A percentile compares a stretch with the other conserved stretches of the same genome.
Evolutionary conservation across 2,888 invertebrate species (phyloP).

Genomic region (Lepetodrilus schrolli): DNA sequence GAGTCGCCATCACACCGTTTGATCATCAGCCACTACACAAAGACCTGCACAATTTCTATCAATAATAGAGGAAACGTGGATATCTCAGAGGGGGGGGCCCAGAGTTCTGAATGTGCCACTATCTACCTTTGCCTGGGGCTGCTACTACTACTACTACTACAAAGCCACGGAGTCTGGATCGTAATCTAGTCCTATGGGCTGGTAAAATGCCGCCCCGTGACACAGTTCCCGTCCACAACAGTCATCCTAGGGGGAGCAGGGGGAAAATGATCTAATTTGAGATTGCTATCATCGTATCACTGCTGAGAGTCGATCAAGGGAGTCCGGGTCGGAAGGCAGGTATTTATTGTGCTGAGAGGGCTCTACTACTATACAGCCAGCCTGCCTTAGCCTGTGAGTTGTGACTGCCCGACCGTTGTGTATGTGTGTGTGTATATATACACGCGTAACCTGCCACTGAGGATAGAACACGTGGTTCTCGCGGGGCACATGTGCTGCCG

Average conservation of each 20-base stretch:
- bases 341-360: not conserved
- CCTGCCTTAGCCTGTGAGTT: not conserved
- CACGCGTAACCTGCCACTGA: not conserved
- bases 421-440: not conserved
- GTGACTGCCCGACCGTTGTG: not conserved
- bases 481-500: constrained; percentile 13
- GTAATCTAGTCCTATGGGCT: not conserved
- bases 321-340: not conserved
- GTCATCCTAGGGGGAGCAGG: constrained; percentile 4
- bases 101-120: not conserved
- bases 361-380: too few species aligned
- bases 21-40: not conserved
- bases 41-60: constrained; percentile 14
- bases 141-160: not conserved
- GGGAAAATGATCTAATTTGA: not conserved
- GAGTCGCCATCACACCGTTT: not conserved
- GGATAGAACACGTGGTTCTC: constrained; percentile 12
- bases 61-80: not conserved
- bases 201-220: not conserved
- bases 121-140: not conserved
- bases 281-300: not conserved
- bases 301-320: too few species aligned
- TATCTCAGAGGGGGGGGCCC: too few species aligned
- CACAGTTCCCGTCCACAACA: not conserved
- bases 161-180: not conserved